Conservation (phyloP, 2,113 vertebrate species). For the Kryptolebias marmoratus region DNA sequence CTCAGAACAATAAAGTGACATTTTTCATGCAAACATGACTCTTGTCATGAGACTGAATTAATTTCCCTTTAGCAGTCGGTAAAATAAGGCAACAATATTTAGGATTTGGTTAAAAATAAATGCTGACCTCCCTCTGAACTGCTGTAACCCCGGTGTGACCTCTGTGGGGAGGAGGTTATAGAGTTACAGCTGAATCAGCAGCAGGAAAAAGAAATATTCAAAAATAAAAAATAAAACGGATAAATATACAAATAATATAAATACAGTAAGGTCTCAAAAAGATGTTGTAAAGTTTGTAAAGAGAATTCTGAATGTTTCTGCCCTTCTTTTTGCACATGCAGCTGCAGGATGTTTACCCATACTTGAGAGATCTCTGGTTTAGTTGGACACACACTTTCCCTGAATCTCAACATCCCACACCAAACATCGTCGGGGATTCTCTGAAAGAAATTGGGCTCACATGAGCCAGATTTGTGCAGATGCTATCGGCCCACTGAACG, state of each 20-base stretch:
- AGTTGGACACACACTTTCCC: constrained; percentile 26
- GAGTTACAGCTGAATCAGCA: constrained; percentile 32
- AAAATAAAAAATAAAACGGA: constrained; percentile 24
- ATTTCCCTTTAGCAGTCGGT: not conserved
- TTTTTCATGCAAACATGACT: too few species aligned
- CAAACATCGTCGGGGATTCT: constrained; percentile 34
- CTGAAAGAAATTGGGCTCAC: constrained; percentile 53
- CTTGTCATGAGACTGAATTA: not conserved
- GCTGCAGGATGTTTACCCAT: constrained; percentile 58
- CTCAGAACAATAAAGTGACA: too few species aligned
- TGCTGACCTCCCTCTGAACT: constrained; percentile 31
- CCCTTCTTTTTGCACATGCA: not conserved
- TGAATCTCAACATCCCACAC: constrained; percentile 50
- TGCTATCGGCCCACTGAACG: constrained; percentile 23
- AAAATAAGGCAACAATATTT: not conserved
- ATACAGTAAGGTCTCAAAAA: not conserved
- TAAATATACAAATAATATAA: constrained; percentile 1
- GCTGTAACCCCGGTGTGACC: constrained; percentile 6
- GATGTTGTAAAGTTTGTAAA: not conserved
- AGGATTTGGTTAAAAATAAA: not conserved
- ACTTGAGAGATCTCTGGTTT: constrained; percentile 32
- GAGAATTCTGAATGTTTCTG: not conserved
- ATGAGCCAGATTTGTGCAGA: constrained; percentile 28
- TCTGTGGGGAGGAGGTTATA: constrained; percentile 39
- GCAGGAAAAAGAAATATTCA: not conserved